phyloP scores from a whole-genome alignment of 2,113 vertebrate species.

The Aegotheles bennettii region DNA sequence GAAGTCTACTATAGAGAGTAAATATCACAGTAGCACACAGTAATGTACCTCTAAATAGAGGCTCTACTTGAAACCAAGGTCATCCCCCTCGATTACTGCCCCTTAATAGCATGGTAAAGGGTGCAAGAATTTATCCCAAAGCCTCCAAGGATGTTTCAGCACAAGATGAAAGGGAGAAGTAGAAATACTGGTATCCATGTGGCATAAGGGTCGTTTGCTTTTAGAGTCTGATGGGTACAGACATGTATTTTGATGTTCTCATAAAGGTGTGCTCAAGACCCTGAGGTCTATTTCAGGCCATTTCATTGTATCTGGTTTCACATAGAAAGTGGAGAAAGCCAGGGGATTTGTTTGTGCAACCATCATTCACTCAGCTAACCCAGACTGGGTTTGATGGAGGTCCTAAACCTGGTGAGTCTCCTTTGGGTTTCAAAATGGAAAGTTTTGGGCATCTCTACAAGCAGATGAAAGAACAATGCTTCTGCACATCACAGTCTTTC shows the following conservation, averaged over 20 bases:
- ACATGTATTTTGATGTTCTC: neutral
- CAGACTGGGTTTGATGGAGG: neutral
- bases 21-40: neutral
- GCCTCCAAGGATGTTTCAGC: neutral
- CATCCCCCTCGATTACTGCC: neutral
- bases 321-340: neutral
- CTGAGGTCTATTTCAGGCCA: neutral
- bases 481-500: neutral
- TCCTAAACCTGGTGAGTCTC: neutral
- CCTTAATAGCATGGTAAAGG: neutral
- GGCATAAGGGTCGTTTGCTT: neutral
- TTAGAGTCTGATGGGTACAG: neutral
- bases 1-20: neutral
- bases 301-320: neutral
- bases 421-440: neutral
- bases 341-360: accelerated
- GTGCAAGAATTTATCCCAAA: neutral
- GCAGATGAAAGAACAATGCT: neutral
- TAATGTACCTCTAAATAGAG: neutral
- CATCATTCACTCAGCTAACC: neutral
- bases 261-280: neutral
- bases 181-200: neutral
- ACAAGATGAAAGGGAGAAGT: neutral
- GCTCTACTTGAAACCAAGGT: neutral
- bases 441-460: neutral